phyloP scores from a whole-genome alignment of 2,888 invertebrate genomes.

The Mythimna pallens region DNA sequence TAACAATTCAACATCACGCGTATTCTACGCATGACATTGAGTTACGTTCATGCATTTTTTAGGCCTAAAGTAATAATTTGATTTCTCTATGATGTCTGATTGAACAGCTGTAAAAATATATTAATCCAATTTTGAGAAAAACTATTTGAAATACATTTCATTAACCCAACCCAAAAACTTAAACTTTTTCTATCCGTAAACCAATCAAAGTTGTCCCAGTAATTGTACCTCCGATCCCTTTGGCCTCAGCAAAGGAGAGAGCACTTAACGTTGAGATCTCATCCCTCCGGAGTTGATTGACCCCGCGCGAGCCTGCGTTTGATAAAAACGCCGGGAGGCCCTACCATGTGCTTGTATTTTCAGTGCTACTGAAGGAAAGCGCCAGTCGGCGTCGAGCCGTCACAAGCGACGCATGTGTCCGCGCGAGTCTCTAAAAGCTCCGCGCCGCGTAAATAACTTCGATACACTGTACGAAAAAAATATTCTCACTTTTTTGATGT shows the following conservation, averaged over 20 bases:
- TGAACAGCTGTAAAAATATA: too few relatives aligned
- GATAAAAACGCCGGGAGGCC: conserved; percentile 81
- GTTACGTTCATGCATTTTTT: too few relatives aligned
- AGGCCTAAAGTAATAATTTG: too few relatives aligned
- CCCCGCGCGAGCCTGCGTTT: conserved; percentile 79
- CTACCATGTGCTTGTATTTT: conserved; percentile 81
- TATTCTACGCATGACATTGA: too few relatives aligned
- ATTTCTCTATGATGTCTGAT: too few relatives aligned
- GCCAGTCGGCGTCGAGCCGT: conserved; percentile 81
- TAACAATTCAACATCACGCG: too few relatives aligned
- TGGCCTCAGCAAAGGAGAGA: conserved; percentile 61
- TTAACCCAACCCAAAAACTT: not conserved
- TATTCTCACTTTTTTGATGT: conserved; percentile 44
- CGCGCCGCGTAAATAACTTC: conserved; percentile 85
- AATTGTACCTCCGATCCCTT: conserved; percentile 50
- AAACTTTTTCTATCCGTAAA: conserved; percentile 20
- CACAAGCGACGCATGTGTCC: conserved; percentile 68
- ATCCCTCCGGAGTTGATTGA: conserved; percentile 84
- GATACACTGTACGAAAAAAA: conserved; percentile 69
- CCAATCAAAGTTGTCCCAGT: conserved; percentile 53
- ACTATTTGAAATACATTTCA: not conserved
- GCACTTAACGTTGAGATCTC: conserved; percentile 73
- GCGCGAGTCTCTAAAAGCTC: conserved; percentile 55
- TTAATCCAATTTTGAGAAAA: too few relatives aligned
- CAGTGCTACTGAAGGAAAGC: conserved; percentile 76